Base-by-base conservation (phyloP, 2,113 vertebrate genomes). In the Deroptyus accipitrinus region DNA sequence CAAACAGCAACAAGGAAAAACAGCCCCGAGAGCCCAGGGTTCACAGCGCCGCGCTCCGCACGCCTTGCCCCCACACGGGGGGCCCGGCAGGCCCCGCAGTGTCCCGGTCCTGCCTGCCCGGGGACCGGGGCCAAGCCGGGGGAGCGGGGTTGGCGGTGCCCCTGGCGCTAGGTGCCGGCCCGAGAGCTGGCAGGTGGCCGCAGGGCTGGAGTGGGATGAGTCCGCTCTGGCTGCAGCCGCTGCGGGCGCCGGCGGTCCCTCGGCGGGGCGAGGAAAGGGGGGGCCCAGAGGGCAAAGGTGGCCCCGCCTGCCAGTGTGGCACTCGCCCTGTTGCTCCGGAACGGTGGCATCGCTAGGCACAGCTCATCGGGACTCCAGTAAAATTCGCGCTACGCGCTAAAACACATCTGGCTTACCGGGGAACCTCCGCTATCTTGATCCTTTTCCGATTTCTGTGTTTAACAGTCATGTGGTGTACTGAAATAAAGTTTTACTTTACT, bases 401-500 rank as follows among this genome's bases (percentile, higher is more conserved):
- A 46, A n/a, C 8, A 13, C 39, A 1, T 18, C 17, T 31, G 4
- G 11, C 37, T 62, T 19, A 59, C 22, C 22, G 18, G 76, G 6
- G 8, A 7, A 8, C 42, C 33, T 6, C 23, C 6, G 4, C 78
- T 33, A 52, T 16, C 52, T 49, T 41, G 24, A 12, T 48, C 15
- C 24, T 68, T 19, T 17, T 19, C 20, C 5, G 2, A 8, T 33
- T 33, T 46, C 75, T 25, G 14, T 20, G 22, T 78, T 12, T 28
- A 28, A 9, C n/a, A 12, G 0, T 31, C 6, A 1, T 9, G 6
- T 11, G 23, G 35, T 15, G 3, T 6, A 2, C 2, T 13, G 7
- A 79, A 63, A 28, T 19, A 24, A 74, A 86, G 63, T 86, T 88
- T 41, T 39, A 9, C 57, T 52, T 30, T 18, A 6, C 14, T 6